Evolutionary conservation across 2,888 invertebrate genomes (phyloP), one percentile per base, ranked within the genome.

Genomic region (Portevinia maculata): DNA sequence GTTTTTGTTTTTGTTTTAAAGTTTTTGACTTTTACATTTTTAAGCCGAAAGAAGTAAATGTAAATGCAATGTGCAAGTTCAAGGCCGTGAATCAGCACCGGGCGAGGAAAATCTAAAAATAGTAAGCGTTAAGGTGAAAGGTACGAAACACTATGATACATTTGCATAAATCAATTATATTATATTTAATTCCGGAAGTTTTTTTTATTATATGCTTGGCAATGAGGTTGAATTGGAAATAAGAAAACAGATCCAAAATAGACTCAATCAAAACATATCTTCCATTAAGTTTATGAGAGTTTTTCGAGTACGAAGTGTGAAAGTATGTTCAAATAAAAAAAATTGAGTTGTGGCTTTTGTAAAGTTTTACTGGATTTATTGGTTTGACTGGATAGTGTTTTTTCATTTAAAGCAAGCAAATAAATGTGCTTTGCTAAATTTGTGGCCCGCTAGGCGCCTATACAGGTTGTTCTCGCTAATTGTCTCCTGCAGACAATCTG

Each of bases 1-100:
- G 41, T 28, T 28, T 30, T 24, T 1, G 39, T 67, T 50, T 24
- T 11, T 8, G 11, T 5, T 62, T 65, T 76, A 67, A 9, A 24
- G 52, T 30, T 69, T 79, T 79, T 55, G 81, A 76, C 70, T 81
- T 76, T 81, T 81, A 81, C 76, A 81, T 76, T 76, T 81, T 76
- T 81, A 17, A 81, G 41, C 60, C 65, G 81, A 76, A 81, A 81
- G 81, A 60, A 70, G 64, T 69, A 69, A 70, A 50, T 57, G n/a
- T 9, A 57, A 55, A 69, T 76, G 70, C 70, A 81, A 65, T n/a
- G 59, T 37, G 64, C 81, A 81, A 81, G 81, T 81, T 81, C 81
- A 81, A 81, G 81, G 81, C 70, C 81, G 34, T 71, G 76, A 81
- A 70, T 70, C 70, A 64, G 39, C 44, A 21, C 13, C 19, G 11